phyloP scores from a whole-genome alignment of 2,888 invertebrate genomes.

The Digitonthophagus gazella region DNA sequence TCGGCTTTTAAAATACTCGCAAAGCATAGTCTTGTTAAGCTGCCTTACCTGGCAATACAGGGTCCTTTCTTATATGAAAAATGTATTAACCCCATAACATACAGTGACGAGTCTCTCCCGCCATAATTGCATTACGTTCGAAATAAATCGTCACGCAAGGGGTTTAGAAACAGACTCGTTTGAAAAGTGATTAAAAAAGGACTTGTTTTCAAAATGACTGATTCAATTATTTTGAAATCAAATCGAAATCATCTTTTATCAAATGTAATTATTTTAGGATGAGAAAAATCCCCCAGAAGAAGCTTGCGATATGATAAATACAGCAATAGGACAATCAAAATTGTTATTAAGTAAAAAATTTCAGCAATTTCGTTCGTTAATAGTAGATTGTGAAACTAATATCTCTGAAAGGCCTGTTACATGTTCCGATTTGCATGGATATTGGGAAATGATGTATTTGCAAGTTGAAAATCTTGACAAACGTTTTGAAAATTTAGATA shows the following conservation, averaged over 20 bases:
- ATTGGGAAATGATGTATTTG: conserved; percentile 84
- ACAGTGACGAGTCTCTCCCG: too few species aligned
- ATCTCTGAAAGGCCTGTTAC: conserved; percentile 57
- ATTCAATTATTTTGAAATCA: conserved; percentile 35
- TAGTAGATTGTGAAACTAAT: conserved; percentile 46
- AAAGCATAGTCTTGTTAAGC: too few species aligned
- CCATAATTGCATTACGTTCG: too few species aligned
- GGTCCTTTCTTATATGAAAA: too few species aligned
- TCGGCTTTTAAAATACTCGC: too few species aligned
- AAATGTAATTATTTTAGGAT: conserved; percentile 30
- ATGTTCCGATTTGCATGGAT: conserved; percentile 75
- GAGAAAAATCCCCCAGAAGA: conserved; percentile 53
- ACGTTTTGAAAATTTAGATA: conserved; percentile 57
- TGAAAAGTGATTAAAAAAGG: not conserved
- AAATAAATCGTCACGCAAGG: too few species aligned
- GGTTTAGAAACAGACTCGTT: too few species aligned
- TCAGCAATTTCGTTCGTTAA: conserved; percentile 68
- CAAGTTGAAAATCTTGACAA: conserved; percentile 69
- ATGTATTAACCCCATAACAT: too few species aligned
- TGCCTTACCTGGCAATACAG: too few species aligned
- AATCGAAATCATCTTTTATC: not conserved
- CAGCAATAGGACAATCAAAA: conserved; percentile 75
- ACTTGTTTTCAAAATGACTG: not conserved
- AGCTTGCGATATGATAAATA: conserved; percentile 60
- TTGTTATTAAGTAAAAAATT: conserved; percentile 75